Evolutionary conservation across 2,797 vertebrate species (phyloP).

Genomic region (Oryzias sinensis): DNA sequence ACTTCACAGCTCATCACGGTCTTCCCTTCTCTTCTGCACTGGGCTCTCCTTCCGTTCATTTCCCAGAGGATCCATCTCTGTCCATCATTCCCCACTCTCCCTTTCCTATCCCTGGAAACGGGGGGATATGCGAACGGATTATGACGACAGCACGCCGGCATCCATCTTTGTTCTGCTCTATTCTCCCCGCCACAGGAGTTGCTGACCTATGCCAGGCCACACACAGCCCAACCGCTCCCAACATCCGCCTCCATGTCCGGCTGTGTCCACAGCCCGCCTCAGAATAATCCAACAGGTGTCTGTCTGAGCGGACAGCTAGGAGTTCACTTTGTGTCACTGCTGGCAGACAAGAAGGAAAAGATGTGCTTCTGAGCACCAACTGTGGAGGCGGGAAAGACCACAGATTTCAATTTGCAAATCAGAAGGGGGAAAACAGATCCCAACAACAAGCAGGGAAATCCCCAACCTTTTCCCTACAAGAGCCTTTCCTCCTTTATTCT

Average conservation of each 20-base stretch:
- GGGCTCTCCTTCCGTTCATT: slow-evolving; percentile 13
- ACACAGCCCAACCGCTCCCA: slow-evolving; percentile 11
- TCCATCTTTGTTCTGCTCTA: slow-evolving; percentile 60
- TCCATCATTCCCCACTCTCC: slow-evolving; percentile 9
- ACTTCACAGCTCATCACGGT: not conserved
- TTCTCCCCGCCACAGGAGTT: slow-evolving; percentile 36
- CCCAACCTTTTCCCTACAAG: too few relatives aligned
- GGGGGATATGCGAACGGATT: slow-evolving; percentile 28
- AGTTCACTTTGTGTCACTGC: not conserved
- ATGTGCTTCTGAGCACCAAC: too few relatives aligned
- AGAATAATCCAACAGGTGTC: slow-evolving; percentile 36
- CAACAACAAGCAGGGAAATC: too few relatives aligned
- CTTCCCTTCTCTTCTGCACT: slow-evolving; percentile 2
- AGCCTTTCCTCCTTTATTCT: too few relatives aligned
- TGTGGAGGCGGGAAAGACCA: too few relatives aligned
- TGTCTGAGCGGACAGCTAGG: slow-evolving; percentile 1
- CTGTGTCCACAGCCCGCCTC: slow-evolving; percentile 18
- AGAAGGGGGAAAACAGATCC: too few relatives aligned
- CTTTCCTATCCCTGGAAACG: slow-evolving; percentile 24
- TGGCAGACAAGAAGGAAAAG: not conserved
- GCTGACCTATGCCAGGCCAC: slow-evolving; percentile 42
- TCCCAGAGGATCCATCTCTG: slow-evolving; percentile 33
- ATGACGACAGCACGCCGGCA: slow-evolving; percentile 69
- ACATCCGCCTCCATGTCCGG: slow-evolving; percentile 21
- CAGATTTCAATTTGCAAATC: too few relatives aligned